phyloP scores from a whole-genome alignment of 2,888 invertebrate species.

The Callosobruchus maculatus region DNA sequence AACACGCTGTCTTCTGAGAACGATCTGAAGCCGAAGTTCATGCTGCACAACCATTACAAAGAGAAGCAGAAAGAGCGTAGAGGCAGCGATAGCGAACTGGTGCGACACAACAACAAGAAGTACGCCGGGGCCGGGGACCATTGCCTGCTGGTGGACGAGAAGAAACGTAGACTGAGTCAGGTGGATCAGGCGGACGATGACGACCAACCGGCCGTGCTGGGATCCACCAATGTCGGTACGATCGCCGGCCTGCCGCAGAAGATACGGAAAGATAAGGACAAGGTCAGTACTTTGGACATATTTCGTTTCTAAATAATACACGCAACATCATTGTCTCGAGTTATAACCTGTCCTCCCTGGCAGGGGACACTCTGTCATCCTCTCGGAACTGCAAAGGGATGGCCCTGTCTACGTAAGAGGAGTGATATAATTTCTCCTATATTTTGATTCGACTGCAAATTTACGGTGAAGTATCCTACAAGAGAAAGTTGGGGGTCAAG shows the following conservation, averaged over 20 bases:
- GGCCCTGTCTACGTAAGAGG: no score
- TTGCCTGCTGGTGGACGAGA: constrained; percentile 60
- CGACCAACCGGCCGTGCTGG: constrained; percentile 47
- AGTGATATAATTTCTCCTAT: no score
- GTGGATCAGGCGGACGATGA: constrained; percentile 40
- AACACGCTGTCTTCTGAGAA: constrained; percentile 25
- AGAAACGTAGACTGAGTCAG: constrained; percentile 62
- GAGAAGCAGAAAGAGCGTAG: constrained; percentile 51
- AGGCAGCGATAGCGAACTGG: constrained; percentile 53
- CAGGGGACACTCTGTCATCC: no score
- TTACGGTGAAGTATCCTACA: no score
- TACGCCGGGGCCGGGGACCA: constrained; percentile 54
- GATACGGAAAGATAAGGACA: constrained; percentile 39
- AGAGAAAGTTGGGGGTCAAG: no score
- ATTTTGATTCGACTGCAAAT: no score
- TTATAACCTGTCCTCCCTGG: no score
- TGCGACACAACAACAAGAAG: constrained; percentile 37
- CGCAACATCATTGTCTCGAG: no score
- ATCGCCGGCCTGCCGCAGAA: constrained; percentile 52
- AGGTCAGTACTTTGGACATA: neutral
- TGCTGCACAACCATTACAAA: constrained; percentile 38
- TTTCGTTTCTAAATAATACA: no score
- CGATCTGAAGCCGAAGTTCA: constrained; percentile 34
- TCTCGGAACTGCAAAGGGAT: no score
- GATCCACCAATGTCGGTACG: constrained; percentile 69